These are phyloP conservation scores for Rutilus rutilus DNA, from an alignment of 2,113 vertebrate genomes.

Conservation along the genomic window DNA sequence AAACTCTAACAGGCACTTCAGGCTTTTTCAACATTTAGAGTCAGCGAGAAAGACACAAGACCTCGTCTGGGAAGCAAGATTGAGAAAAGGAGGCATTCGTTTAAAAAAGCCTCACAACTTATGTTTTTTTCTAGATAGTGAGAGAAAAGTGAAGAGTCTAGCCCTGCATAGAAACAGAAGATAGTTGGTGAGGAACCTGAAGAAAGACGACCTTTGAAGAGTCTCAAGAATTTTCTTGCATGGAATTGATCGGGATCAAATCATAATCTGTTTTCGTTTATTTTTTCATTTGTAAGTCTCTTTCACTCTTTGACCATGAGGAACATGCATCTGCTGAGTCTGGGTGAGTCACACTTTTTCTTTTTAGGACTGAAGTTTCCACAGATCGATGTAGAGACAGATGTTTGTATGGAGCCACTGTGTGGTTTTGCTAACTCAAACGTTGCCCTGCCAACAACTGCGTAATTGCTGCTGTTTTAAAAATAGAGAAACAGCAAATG, in stretches of 20 bases:
- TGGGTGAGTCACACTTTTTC: conserved; percentile 69
- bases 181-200: background rate
- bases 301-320: conserved; percentile 61
- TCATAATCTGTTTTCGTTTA: background rate
- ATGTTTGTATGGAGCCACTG: background rate
- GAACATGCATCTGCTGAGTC: conserved; percentile 57
- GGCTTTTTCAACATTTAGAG: background rate
- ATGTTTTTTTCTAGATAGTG: background rate
- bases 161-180: background rate
- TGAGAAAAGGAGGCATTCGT: background rate
- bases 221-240: background rate
- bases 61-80: background rate
- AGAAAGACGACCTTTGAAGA: background rate
- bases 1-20: conserved; percentile 14
- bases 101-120: background rate
- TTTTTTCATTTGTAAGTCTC: background rate
- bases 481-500: conserved; percentile 3
- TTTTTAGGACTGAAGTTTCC: conserved; percentile 14
- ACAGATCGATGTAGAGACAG: conserved; percentile 40
- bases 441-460: background rate
- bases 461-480: background rate
- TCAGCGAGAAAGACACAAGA: background rate
- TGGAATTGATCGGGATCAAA: background rate
- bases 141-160: background rate
- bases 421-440: too few species aligned